phyloP scores from a whole-genome alignment of 2,888 invertebrate genomes.

The Prenolepis imparis region DNA sequence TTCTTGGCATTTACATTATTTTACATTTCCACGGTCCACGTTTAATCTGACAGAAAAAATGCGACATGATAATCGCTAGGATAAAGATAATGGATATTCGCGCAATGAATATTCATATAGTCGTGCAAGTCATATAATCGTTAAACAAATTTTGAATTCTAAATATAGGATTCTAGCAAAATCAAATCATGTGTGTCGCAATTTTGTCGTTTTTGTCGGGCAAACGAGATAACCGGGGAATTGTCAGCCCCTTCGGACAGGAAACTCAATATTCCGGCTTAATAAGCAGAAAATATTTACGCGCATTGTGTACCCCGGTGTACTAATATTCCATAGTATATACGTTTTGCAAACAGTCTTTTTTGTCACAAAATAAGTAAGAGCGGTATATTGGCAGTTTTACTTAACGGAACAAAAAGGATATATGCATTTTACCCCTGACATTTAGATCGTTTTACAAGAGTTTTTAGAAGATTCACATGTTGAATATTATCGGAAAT shows the following conservation, averaged over 20 bases:
- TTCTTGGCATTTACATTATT: not conserved
- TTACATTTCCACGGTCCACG: not conserved
- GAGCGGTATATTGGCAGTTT: not conserved
- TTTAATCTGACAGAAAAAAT: slow-evolving; percentile 17
- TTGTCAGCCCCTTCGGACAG: slow-evolving; percentile 32
- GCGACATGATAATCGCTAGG: slow-evolving; percentile 1
- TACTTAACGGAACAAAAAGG: slow-evolving; percentile 18
- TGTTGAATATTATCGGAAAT: slow-evolving; percentile 67
- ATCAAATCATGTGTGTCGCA: slow-evolving; percentile 5
- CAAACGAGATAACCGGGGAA: slow-evolving; percentile 40
- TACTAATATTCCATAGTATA: slow-evolving; percentile 17
- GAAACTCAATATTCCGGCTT: slow-evolving; percentile 48
- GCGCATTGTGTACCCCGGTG: not conserved
- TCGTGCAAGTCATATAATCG: too few relatives aligned
- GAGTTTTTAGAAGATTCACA: slow-evolving; percentile 12
- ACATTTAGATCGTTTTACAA: slow-evolving; percentile 25
- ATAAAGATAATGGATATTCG: slow-evolving; percentile 3
- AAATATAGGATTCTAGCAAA: slow-evolving; percentile 1
- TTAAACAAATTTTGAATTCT: slow-evolving; percentile 21
- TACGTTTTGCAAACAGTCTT: not conserved
- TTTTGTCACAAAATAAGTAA: slow-evolving; percentile 20
- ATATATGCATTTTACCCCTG: slow-evolving; percentile 6
- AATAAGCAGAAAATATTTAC: slow-evolving; percentile 52
- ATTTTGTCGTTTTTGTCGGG: slow-evolving; percentile 21
- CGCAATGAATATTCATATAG: slow-evolving; percentile 14